Evolutionary conservation across 1,140 invertebrate species (phyloP).

Genomic region (Pararge aegeria): DNA sequence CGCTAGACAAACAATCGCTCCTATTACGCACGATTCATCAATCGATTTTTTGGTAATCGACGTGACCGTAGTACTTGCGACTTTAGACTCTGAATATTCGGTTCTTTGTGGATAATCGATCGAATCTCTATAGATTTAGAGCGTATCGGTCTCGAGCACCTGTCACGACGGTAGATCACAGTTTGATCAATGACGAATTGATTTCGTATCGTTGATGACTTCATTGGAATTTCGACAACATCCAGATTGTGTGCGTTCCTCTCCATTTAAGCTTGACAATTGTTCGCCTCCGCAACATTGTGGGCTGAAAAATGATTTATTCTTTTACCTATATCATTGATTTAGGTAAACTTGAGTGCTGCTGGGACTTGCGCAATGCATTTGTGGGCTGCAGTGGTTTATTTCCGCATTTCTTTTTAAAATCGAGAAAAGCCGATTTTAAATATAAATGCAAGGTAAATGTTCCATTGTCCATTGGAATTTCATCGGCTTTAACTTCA

Average conservation of each 20-base stretch:
- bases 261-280: conserved; percentile 20
- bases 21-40: conserved; percentile 60
- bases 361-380: not conserved
- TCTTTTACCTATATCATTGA: not conserved
- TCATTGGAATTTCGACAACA: conserved; percentile 59
- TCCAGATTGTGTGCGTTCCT: conserved; percentile 30
- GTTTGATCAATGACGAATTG: conserved; percentile 67
- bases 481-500: no score
- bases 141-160: conserved; percentile 58
- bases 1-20: conserved; percentile 25
- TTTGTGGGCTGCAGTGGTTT: no score
- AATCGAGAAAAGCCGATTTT: no score
- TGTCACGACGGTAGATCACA: conserved; percentile 73
- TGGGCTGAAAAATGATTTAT: not conserved
- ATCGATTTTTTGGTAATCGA: conserved; percentile 61
- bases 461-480: no score
- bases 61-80: conserved; percentile 49
- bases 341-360: not conserved
- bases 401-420: no score
- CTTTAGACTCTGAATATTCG: conserved; percentile 39
- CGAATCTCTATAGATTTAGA: conserved; percentile 49
- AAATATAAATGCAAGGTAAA: no score
- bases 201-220: conserved; percentile 65
- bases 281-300: not conserved
- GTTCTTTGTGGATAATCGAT: conserved; percentile 65